These are phyloP conservation scores for Iselma pallidipennis DNA, from an alignment of 2,888 invertebrate genomes.

Conservation along the genomic window DNA sequence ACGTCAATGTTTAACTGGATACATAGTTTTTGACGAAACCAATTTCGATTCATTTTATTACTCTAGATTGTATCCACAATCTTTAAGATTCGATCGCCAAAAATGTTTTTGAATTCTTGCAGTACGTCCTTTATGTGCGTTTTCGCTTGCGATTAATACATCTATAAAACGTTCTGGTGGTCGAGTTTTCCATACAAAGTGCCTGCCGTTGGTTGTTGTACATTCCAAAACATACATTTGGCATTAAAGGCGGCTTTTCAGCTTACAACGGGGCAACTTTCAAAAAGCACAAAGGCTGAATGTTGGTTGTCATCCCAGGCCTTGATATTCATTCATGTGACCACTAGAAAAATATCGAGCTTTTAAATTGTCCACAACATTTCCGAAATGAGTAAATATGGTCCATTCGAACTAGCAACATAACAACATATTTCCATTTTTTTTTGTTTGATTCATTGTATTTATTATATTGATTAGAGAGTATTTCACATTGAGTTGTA, in stretches of 20 bases:
- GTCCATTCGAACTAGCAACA: not conserved
- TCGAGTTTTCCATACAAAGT: not conserved
- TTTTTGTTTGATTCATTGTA: no score
- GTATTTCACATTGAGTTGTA: no score
- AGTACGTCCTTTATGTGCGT: no score
- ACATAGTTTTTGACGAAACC: no score
- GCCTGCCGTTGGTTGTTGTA: conserved; percentile 5
- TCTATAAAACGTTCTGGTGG: not conserved
- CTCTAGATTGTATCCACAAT: no score
- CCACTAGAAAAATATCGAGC: not conserved
- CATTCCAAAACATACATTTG: conserved; percentile 10
- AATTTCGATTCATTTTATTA: no score
- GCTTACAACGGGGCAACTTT: conserved; percentile 11
- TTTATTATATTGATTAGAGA: no score
- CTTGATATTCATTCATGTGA: conserved; percentile 8
- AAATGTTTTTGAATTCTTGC: no score
- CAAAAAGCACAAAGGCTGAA: conserved; percentile 16
- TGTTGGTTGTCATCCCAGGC: conserved; percentile 7
- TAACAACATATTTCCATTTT: no score
- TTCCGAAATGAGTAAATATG: not conserved
- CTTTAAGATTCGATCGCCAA: no score
- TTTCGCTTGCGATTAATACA: not conserved
- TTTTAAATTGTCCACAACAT: not conserved
- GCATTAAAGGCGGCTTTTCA: conserved; percentile 16
- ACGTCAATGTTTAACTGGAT: no score